These are phyloP conservation scores for Sebastes cheni DNA, from an alignment of 2,797 vertebrate genomes.

Conservation along the genomic window DNA sequence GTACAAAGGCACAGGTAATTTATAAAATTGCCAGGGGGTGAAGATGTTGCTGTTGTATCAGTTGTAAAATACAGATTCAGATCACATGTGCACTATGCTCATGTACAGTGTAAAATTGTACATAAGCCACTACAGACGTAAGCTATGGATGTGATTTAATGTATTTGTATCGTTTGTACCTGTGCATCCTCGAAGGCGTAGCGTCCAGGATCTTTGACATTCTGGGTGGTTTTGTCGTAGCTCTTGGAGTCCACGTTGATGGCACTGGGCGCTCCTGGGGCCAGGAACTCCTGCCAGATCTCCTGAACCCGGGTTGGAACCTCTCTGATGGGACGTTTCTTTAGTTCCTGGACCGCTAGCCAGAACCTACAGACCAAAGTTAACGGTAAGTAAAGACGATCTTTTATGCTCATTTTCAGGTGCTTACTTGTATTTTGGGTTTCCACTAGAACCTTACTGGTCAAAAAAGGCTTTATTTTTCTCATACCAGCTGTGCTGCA, in stretches of 20 bases:
- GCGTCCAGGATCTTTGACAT: conserved; percentile 94
- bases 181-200: conserved; percentile 97
- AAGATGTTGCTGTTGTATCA: not conserved
- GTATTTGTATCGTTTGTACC: conserved; percentile 71
- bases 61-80: not conserved
- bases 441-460: too few species aligned
- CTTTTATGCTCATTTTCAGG: too few species aligned
- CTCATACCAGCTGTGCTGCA: too few species aligned
- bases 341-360: conserved; percentile 96
- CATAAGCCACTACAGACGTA: not conserved
- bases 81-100: not conserved
- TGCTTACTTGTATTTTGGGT: too few species aligned
- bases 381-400: not conserved
- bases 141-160: not conserved
- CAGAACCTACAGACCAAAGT: conserved; percentile 87
- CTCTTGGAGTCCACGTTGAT: conserved; percentile 98
- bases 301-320: conserved; percentile 93
- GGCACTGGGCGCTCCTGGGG: conserved; percentile 94
- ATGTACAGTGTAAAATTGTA: not conserved
- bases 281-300: conserved; percentile 98
- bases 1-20: not conserved
- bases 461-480: too few species aligned
- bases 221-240: conserved; percentile 97
- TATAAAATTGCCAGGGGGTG: not conserved
- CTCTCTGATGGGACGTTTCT: conserved; percentile 93